Base-by-base conservation (phyloP, 2,113 vertebrate genomes). In the Columba janthina region DNA sequence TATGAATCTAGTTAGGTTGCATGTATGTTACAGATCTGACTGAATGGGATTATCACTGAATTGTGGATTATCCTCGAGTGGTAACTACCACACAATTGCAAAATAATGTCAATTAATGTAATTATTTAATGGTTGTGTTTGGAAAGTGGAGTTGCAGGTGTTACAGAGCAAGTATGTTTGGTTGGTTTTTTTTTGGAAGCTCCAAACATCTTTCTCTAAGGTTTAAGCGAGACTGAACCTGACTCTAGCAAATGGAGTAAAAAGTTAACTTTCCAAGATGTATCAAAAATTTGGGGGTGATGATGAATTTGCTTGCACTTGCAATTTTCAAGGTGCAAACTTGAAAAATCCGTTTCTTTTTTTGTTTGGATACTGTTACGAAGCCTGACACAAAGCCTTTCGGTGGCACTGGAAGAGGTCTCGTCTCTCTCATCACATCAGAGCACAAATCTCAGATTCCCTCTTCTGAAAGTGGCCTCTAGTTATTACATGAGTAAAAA, bases 401-500 rank as follows among this genome's bases (percentile, higher is more conserved):
- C 2, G 0, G 56, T 71, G 72, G 57, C 66, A 44, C 56, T 2
- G 2, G 62, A n/a, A 85, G 50, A 83, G 46, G 60, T 62, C 83
- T 94, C 5, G 0, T 56, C 67, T 84, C 57, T 36, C 60, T 58
- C 42, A 8, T 14, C 0, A 0, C 48, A 53, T 44, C 46, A 65
- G 85, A 76, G 72, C 64, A 31, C 2, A 12, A 74, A 91, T 90
- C 79, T 96, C 93, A 88, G 73, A 81, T 96, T 96, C 83, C 72
- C 79, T 64, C 44, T 84, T 60, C 75, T 81, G 70, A 85, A 94
- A 89, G 88, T 20, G 67, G 91, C 51, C 82, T 96, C 90, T 88
- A 44, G 72, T 94, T 96, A 95, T 90, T 86, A 61, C 75, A 56
- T 4, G 22, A 77, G 72, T 86, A 14, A 91, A 96, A 94, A 90